Conservation (phyloP, 2,113 vertebrate species). For the Chinchilla lanigera region DNA sequence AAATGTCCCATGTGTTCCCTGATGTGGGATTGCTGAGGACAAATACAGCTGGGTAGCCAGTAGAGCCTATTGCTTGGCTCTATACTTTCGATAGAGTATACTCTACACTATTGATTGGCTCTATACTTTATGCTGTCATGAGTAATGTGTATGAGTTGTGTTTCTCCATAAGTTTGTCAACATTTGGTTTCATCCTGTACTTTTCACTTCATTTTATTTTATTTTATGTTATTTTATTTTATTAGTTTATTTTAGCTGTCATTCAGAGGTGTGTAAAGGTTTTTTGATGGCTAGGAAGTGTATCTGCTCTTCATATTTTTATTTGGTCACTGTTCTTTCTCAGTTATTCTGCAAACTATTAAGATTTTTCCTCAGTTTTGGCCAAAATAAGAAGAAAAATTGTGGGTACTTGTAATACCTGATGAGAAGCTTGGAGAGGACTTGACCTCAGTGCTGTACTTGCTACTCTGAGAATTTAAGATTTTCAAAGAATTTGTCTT, state of each 20-base stretch:
- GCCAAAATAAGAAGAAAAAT: slow-evolving; percentile 38
- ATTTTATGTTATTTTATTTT: neutral
- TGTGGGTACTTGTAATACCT: neutral
- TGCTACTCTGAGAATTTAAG: neutral
- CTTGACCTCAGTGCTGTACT: neutral
- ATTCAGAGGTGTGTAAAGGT: neutral
- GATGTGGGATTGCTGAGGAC: neutral
- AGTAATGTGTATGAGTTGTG: neutral
- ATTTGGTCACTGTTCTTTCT: neutral
- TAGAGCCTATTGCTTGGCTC: neutral
- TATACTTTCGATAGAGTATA: too few species aligned
- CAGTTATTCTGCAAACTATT: neutral
- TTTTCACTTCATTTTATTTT: neutral
- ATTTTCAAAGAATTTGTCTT: neutral
- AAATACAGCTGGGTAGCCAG: neutral
- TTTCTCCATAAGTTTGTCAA: neutral
- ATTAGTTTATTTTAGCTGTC: neutral
- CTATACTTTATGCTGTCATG: too few species aligned
- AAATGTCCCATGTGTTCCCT: neutral
- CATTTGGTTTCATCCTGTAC: neutral
- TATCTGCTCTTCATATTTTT: neutral
- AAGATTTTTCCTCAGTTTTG: neutral
- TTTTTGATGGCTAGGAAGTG: neutral
- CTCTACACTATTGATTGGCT: too few species aligned
- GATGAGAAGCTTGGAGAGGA: neutral